Evolutionary conservation across 1,140 invertebrate genomes (phyloP).

Genomic region (Anoplolepis gracilipes): DNA sequence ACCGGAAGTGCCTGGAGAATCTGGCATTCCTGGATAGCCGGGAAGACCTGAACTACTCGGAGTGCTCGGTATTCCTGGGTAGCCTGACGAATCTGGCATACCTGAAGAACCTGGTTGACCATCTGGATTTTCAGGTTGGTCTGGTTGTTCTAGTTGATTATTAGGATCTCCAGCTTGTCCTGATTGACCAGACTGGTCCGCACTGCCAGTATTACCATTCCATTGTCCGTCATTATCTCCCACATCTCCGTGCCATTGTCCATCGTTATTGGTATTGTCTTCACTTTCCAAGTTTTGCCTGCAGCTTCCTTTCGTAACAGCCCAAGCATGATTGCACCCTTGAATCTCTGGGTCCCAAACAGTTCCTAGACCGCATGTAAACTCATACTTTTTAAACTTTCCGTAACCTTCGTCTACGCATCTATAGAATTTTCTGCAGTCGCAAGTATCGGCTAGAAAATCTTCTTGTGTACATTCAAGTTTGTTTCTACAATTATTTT

Average conservation of each 20-base stretch:
- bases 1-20: constrained; percentile 79
- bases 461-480: constrained; percentile 87
- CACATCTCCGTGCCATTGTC: constrained; percentile 65
- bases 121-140: constrained; percentile 29
- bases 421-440: constrained; percentile 93
- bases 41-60: constrained; percentile 50
- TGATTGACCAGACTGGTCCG: constrained; percentile 84
- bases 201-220: constrained; percentile 58
- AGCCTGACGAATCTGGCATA: constrained; percentile 70
- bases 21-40: constrained; percentile 52
- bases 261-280: constrained; percentile 42
- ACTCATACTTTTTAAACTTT: constrained; percentile 88
- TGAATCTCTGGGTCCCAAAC: constrained; percentile 90
- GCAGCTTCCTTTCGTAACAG: constrained; percentile 83
- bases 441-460: constrained; percentile 88
- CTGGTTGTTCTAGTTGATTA: constrained; percentile 82
- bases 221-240: constrained; percentile 65
- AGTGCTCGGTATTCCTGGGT: background rate
- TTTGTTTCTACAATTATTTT: constrained; percentile 1
- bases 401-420: constrained; percentile 88
- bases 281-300: constrained; percentile 31
- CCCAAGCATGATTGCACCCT: constrained; percentile 89
- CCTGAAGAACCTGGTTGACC: constrained; percentile 83
- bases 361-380: constrained; percentile 89
- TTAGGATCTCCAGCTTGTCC: constrained; percentile 19